These are phyloP conservation scores for Atherinosoma microstoma DNA, from an alignment of 2,797 vertebrate genomes.

Conservation along the genomic window DNA sequence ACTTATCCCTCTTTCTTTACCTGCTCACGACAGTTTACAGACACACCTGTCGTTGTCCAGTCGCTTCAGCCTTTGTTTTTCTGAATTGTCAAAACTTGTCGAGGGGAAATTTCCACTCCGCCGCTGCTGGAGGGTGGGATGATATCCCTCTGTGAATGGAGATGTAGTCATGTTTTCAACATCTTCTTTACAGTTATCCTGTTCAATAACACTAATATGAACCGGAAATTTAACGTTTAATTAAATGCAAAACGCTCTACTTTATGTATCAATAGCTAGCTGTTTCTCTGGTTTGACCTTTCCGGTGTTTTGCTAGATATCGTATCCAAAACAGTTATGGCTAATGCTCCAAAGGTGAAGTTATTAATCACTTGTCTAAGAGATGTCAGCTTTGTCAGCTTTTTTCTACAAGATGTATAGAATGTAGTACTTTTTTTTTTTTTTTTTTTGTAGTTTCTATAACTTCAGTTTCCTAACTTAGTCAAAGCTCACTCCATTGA, in stretches of 20 bases:
- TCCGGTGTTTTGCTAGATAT: background rate
- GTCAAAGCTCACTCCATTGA: too few species aligned
- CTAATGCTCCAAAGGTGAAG: background rate
- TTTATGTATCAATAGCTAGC: background rate
- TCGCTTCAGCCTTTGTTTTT: slow-evolving; percentile 5
- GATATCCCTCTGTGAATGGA: slow-evolving; percentile 1
- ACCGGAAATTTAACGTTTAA: background rate
- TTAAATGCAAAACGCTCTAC: background rate
- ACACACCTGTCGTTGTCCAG: background rate
- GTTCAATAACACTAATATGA: too few species aligned
- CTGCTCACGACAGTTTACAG: accelerated
- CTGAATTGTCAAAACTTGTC: slow-evolving; percentile 26
- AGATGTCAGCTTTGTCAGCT: background rate
- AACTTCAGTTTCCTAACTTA: too few species aligned
- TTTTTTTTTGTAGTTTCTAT: background rate
- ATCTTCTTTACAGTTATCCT: background rate
- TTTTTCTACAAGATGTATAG: background rate
- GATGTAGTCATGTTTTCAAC: slow-evolving; percentile 7
- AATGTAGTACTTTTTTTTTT: background rate
- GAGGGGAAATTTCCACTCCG: slow-evolving; percentile 32
- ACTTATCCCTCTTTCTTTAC: background rate
- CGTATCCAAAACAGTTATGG: background rate
- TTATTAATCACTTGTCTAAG: background rate
- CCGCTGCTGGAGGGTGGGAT: slow-evolving; percentile 49
- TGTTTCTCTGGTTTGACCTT: background rate